Conservation (phyloP, 2,888 invertebrate genomes). For the Pegoplata infirma region DNA sequence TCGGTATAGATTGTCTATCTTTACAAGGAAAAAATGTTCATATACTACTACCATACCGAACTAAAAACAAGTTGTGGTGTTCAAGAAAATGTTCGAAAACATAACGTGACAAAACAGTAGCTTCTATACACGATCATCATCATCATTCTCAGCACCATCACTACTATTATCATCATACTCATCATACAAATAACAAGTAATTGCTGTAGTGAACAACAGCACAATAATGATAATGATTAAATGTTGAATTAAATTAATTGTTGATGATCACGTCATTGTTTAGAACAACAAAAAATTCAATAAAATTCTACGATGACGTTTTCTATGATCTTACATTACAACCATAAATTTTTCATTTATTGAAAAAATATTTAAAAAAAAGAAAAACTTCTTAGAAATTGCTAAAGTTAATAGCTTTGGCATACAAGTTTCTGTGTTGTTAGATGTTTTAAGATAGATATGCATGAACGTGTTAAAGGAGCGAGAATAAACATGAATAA, state of each 20-base stretch:
- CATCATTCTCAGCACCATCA: too few relatives aligned
- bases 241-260: slow-evolving; percentile 52
- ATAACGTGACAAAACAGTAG: slow-evolving; percentile 57
- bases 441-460: too few relatives aligned
- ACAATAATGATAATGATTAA: not conserved
- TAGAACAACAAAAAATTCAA: not conserved
- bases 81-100: slow-evolving; percentile 7
- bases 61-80: slow-evolving; percentile 32
- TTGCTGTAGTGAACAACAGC: not conserved
- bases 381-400: slow-evolving; percentile 28
- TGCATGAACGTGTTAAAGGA: slow-evolving; percentile 12
- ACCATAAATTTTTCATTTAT: slow-evolving; percentile 9
- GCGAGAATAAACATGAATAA: slow-evolving; percentile 11
- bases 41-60: too few relatives aligned
- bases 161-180: not conserved
- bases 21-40: slow-evolving; percentile 28
- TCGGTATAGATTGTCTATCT: slow-evolving; percentile 23
- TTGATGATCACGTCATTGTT: slow-evolving; percentile 54
- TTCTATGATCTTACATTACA: not conserved
- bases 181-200: not conserved
- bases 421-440: slow-evolving; percentile 1
- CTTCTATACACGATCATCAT: slow-evolving; percentile 27
- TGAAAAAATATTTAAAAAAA: slow-evolving; percentile 7
- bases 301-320: slow-evolving; percentile 15
- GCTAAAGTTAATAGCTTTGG: slow-evolving; percentile 25